phyloP scores from a whole-genome alignment of 2,113 vertebrate genomes.

The Rallus limicola region DNA sequence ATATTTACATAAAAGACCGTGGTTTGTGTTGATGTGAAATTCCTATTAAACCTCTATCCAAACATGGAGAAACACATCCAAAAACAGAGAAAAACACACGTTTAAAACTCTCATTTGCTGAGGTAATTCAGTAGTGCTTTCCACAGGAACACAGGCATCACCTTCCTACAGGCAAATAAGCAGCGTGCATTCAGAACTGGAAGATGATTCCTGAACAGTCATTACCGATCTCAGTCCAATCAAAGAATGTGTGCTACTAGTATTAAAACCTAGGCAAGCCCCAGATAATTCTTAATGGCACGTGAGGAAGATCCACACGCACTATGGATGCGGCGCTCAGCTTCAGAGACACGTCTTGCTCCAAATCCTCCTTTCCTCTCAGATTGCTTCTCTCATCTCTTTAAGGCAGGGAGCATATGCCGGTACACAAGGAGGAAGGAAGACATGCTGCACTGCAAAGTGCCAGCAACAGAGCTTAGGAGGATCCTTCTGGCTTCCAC shows the following conservation, averaged over 20 bases:
- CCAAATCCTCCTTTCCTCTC: neutral
- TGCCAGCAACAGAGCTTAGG: neutral
- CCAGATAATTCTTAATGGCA: fast-evolving
- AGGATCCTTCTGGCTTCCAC: neutral
- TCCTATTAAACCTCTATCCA: neutral
- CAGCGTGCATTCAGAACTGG: neutral
- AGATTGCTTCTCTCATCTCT: neutral
- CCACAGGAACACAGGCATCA: neutral
- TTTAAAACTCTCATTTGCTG: neutral
- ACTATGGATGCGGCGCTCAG: neutral
- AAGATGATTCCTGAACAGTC: neutral
- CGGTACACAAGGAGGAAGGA: neutral
- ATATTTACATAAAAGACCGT: neutral
- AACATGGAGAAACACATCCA: neutral
- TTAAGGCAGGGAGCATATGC: fast-evolving
- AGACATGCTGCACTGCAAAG: neutral
- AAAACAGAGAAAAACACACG: neutral
- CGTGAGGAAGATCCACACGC: fast-evolving
- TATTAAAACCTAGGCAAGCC: neutral
- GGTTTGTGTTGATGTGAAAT: neutral
- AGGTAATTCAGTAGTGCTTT: neutral
- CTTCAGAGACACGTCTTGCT: neutral
- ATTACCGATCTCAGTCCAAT: neutral
- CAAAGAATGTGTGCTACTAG: neutral
- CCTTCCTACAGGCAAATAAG: neutral